Percentiles rank a stretch among this genome's conserved stretches.
These are phyloP conservation scores for Alosa sapidissima DNA, from an alignment of 2,797 vertebrate species.

Conservation along the genomic window DNA sequence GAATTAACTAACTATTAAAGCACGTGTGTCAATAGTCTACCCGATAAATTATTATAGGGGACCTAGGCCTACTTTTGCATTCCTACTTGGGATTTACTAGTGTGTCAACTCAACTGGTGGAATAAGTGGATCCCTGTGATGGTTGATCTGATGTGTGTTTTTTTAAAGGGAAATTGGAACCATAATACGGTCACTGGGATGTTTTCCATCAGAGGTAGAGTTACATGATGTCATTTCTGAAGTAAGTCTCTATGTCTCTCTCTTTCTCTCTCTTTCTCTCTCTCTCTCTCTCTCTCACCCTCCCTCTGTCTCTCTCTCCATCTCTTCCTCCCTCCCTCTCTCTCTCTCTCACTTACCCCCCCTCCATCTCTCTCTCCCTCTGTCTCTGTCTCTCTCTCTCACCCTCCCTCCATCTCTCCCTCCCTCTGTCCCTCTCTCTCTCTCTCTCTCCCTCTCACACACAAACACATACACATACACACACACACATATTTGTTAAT, in stretches of 20 bases:
- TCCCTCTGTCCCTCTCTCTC: too few species aligned
- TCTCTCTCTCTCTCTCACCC: too few species aligned
- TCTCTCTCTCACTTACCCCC: too few species aligned
- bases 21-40: neutral
- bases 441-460: neutral
- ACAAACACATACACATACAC: too few species aligned
- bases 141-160: neutral
- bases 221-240: slow-evolving; percentile 82
- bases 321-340: neutral
- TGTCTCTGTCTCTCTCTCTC: too few species aligned
- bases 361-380: too few species aligned
- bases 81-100: too few species aligned
- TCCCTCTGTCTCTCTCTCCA: too few species aligned
- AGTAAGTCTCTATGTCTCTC: slow-evolving; percentile 66
- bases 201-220: slow-evolving; percentile 85
- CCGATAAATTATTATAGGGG: neutral
- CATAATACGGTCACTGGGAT: slow-evolving; percentile 85
- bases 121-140: neutral
- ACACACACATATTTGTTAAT: neutral
- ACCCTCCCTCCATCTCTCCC: too few species aligned
- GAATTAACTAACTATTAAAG: too few species aligned
- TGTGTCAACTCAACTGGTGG: too few species aligned
- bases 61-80: too few species aligned
- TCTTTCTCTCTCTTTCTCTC: neutral
- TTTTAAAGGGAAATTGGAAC: slow-evolving; percentile 83